A percentile compares a stretch with the other conserved stretches of the same genome.
Evolutionary conservation across 2,888 invertebrate species (phyloP).

Genomic region (Lysandra bellargus): DNA sequence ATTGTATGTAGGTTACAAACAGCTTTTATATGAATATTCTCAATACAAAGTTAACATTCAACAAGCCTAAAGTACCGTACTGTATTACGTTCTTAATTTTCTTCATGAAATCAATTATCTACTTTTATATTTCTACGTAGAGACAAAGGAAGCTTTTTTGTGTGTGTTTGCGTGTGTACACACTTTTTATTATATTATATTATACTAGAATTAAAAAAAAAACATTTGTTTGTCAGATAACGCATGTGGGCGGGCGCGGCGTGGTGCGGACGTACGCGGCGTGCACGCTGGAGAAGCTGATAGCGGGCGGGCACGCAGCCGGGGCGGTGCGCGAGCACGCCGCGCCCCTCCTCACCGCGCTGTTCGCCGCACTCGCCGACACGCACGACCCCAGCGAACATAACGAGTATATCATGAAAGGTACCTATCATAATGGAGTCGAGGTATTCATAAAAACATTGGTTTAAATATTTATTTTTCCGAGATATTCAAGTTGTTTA

Average conservation of each 20-base stretch:
- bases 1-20: neutral
- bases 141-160: no score
- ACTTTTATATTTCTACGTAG: no score
- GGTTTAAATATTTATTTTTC: no score
- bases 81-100: no score
- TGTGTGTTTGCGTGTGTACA: no score
- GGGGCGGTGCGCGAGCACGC: slow-evolving; percentile 82
- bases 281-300: slow-evolving; percentile 92
- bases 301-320: slow-evolving; percentile 85
- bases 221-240: slow-evolving; percentile 67
- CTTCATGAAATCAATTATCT: no score
- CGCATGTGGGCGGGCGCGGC: slow-evolving; percentile 87
- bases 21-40: no score
- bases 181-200: no score
- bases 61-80: neutral
- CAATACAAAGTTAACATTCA: neutral
- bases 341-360: slow-evolving; percentile 84
- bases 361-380: slow-evolving; percentile 87
- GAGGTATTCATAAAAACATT: neutral
- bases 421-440: slow-evolving; percentile 54
- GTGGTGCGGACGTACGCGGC: slow-evolving; percentile 98
- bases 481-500: no score
- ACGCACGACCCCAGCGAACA: slow-evolving; percentile 86
- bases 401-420: slow-evolving; percentile 99
- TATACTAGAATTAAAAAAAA: no score